phyloP scores from a whole-genome alignment of 1,140 invertebrate genomes.

The Papilio glaucus region DNA sequence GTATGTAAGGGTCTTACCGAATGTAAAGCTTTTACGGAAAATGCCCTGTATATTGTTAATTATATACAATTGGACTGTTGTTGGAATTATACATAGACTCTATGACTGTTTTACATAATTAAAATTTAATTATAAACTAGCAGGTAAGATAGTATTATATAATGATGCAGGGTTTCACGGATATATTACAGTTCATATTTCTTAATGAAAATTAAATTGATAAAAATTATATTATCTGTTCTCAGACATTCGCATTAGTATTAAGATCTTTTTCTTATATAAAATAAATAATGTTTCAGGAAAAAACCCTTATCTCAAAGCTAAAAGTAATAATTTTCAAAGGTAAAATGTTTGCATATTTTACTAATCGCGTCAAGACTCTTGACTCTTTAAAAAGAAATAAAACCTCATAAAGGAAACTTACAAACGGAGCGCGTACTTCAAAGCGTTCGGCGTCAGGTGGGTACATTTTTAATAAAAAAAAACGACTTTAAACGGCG shows the following conservation, averaged over 20 bases:
- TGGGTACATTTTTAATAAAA: constrained; percentile 23
- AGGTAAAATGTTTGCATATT: not conserved
- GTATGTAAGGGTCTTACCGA: too few relatives aligned
- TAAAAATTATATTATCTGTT: not conserved
- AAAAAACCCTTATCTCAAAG: not conserved
- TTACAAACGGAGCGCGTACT: constrained; percentile 14
- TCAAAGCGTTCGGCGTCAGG: constrained; percentile 14
- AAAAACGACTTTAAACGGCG: constrained; percentile 27
- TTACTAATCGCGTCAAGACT: constrained; percentile 14
- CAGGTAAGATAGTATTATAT: too few relatives aligned
- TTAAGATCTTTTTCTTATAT: not conserved
- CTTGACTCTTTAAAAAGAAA: constrained; percentile 12
- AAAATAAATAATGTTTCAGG: not conserved
- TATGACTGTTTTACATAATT: too few relatives aligned
- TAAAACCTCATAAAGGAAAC: not conserved
- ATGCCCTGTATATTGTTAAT: too few relatives aligned
- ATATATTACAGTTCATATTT: too few relatives aligned
- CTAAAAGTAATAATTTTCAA: not conserved
- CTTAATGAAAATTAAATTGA: not conserved
- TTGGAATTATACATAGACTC: too few relatives aligned
- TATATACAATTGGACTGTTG: too few relatives aligned
- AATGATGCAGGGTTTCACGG: too few relatives aligned
- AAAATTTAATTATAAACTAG: too few relatives aligned
- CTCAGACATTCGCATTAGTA: not conserved
- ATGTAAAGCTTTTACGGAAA: too few relatives aligned